Conservation (phyloP, 2,113 vertebrate species). For the Cryptotis parvus region DNA sequence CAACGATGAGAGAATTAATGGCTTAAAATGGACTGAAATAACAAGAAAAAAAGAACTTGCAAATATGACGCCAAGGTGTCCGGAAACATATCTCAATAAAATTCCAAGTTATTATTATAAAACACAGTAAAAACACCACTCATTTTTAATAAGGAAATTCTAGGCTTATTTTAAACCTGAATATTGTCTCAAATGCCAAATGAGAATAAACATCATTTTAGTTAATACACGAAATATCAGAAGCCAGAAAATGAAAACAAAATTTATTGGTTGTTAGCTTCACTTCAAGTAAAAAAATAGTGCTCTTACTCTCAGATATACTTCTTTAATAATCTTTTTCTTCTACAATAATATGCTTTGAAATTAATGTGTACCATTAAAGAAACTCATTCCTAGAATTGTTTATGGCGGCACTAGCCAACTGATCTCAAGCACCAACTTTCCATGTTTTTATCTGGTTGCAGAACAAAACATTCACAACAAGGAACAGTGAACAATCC, state of each 20-base stretch:
- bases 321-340: background rate
- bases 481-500: background rate
- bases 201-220: background rate
- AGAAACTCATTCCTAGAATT: conserved; percentile 1
- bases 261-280: background rate
- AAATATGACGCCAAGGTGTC: background rate
- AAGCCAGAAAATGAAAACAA: background rate
- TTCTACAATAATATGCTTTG: background rate
- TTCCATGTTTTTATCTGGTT: background rate
- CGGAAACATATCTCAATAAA: background rate
- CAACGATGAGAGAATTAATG: background rate
- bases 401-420: background rate
- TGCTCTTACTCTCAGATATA: background rate
- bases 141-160: background rate
- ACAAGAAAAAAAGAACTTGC: too few relatives aligned
- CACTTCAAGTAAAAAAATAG: background rate
- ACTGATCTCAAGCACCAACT: background rate
- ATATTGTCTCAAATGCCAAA: background rate
- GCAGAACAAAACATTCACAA: background rate
- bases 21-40: background rate
- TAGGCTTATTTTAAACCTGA: background rate
- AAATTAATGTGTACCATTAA: background rate
- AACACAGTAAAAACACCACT: background rate
- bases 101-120: background rate
- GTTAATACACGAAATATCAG: background rate